Conservation (phyloP, 2,888 invertebrate genomes). For the Platypus cylindrus region DNA sequence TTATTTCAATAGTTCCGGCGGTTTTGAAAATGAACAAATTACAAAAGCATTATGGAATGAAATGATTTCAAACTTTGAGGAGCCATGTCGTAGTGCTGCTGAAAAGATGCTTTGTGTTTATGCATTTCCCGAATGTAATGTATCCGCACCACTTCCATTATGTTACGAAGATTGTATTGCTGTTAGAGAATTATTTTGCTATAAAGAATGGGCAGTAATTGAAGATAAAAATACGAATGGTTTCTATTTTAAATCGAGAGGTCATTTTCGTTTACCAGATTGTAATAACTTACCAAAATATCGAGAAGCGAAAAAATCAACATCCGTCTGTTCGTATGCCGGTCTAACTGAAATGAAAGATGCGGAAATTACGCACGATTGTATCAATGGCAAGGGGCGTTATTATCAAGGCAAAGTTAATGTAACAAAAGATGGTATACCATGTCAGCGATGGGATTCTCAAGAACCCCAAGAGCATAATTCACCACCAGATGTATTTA, state of each 20-base stretch:
- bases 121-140: constrained; percentile 68
- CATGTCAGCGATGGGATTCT: constrained; percentile 85
- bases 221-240: constrained; percentile 76
- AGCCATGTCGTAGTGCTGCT: constrained; percentile 76
- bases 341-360: constrained; percentile 71
- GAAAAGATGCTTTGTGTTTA: constrained; percentile 84
- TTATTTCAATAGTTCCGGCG: constrained; percentile 52
- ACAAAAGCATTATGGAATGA: constrained; percentile 76
- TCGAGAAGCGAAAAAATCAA: constrained; percentile 39
- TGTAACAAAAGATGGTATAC: constrained; percentile 66
- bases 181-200: constrained; percentile 80
- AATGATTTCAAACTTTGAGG: constrained; percentile 56
- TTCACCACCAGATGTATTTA: constrained; percentile 77
- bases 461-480: constrained; percentile 80
- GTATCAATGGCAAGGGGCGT: constrained; percentile 74
- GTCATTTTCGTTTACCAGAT: constrained; percentile 78
- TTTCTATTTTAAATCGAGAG: constrained; percentile 66
- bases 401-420: constrained; percentile 85
- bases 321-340: constrained; percentile 58
- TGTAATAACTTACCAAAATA: constrained; percentile 70
- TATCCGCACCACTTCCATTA: constrained; percentile 59
- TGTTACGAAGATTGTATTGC: constrained; percentile 93
- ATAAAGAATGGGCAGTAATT: constrained; percentile 83
- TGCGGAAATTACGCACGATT: constrained; percentile 73
- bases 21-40: constrained; percentile 74